Base-by-base conservation (phyloP, 2,888 invertebrate genomes). In the Coleophora deauratella region DNA sequence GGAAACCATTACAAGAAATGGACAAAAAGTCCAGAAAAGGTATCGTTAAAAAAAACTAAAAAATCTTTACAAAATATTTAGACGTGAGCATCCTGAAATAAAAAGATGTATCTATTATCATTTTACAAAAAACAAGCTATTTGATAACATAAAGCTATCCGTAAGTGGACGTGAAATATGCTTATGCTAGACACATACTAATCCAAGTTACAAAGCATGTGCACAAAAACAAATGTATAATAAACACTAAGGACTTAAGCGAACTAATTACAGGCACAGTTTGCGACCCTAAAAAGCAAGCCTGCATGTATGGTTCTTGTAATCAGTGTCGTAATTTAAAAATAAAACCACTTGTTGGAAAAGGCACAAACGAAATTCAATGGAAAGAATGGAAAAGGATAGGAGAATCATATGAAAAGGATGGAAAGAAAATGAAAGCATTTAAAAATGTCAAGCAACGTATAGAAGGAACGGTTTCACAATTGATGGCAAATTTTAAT, bases 1-100 rank as follows among this genome's bases (percentile, higher is more conserved):
- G 42, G 52, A 56, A 38, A 49, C 49, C 3, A 9, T 38, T 9
- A 54, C 52, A 8, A 42, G 12, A 28, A 27, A 45, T 33, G 38
- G 38, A 13, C 1, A 28, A 11, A 52, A 52, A 44, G 31, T 41
- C 0, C 51, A 52, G 14, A 52, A 51, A 40, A 44, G 52, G 28
- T 51, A 40, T 33, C 15, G 54, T 2, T 37, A 51, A 9, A 50
- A 54, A 21, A 44, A 42, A 3, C 43, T 50, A 42, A 54, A 54
- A 41, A 42, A 35, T 12, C 14, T 54, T 3, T 44, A 37, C 28
- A 44, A 48, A 31, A 33, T 40, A 9, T 56, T 54, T 34, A 47
- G 41, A 33, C 1, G 13, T 33, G 54, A 54, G 38, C 46, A 49
- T 36, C 49, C 50, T 8, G 39, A 28, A 1, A 9, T 36, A 0